Base-by-base conservation (phyloP, 2,888 invertebrate genomes). In the Cheilosia urbana region DNA sequence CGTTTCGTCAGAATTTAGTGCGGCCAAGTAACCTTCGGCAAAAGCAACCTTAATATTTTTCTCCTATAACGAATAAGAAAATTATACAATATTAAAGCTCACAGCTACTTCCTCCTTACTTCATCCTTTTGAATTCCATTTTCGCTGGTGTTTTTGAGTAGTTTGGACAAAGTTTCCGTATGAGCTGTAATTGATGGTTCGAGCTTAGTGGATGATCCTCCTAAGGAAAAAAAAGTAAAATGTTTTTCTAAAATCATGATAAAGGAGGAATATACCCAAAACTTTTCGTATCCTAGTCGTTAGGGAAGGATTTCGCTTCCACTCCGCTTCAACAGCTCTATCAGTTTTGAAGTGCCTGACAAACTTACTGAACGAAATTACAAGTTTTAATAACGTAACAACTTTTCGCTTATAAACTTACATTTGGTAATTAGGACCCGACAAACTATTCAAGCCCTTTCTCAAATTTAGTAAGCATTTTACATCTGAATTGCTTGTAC, bases 11-110 rank as follows among this genome's bases (percentile, higher is more conserved):
- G 91, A 89, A 75, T 90, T 93, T 78, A 93, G 93, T 88, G 96
- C 97, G 68, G 97, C 95, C 80, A 97, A 91, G 90, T 97, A 98
- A 0, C 98, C 98, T 92, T 98, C 98, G 42, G 97, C 97, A 93
- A 98, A 98, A 0, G 98, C 98, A 76, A 97, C 94, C 93, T 97
- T 97, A 75, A 97, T 93, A 89, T 95, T 94, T 88, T 96, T 95
- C 88, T 95, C 95, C 91, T 97, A 47, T 62, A 58, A n/a, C n/a
- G n/a, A 42, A 51, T 49, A 66, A 11, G 47, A 21, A 24, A n/a
- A 34, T 17, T 47, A 19, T 1, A 9, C 15, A 30, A 40, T 17
- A 24, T 21, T n/a, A 2, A 9, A 57, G n/a, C 34, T 13, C 9
- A 15, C n/a, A 34, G 2, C 17, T 15, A 37, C 15, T 51, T n/a